A percentile compares a stretch with the other conserved stretches of the same genome.
Conservation (phyloP, 1,140 invertebrate genomes). For the Matsumurasca onukii region DNA sequence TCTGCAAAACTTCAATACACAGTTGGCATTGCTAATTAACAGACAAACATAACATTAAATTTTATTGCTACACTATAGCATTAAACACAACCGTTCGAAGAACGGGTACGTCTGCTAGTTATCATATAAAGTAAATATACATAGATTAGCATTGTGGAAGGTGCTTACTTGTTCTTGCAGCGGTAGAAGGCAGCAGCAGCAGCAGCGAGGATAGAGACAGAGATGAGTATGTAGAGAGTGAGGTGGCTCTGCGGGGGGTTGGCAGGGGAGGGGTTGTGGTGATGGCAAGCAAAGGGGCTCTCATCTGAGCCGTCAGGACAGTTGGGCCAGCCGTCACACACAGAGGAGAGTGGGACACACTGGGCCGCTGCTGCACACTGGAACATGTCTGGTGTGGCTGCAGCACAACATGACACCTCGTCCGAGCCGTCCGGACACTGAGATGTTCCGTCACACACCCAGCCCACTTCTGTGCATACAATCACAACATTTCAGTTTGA, state of each 20-base stretch:
- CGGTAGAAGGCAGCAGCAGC: conserved; percentile 32
- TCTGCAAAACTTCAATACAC: too few species aligned
- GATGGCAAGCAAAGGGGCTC: conserved; percentile 36
- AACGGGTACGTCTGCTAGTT: too few species aligned
- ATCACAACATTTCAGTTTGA: too few species aligned
- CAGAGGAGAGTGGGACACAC: conserved; percentile 57
- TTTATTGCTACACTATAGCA: too few species aligned
- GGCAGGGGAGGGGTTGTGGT: background rate
- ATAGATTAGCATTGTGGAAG: too few species aligned
- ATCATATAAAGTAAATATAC: too few species aligned
- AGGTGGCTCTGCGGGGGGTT: conserved; percentile 23
- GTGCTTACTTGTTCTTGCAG: conserved; percentile 35
- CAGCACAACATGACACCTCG: conserved; percentile 53
- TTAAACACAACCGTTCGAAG: too few species aligned
- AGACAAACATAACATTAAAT: too few species aligned
- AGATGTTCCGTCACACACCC: conserved; percentile 63
- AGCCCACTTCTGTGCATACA: conserved; percentile 38
- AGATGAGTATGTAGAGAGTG: conserved; percentile 45
- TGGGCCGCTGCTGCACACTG: conserved; percentile 54
- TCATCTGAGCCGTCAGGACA: conserved; percentile 76
- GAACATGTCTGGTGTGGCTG: conserved; percentile 52
- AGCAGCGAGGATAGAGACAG: conserved; percentile 51
- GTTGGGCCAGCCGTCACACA: conserved; percentile 67
- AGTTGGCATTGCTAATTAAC: too few species aligned
- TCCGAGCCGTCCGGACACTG: conserved; percentile 82